phyloP scores from a whole-genome alignment of 2,888 invertebrate genomes.

The Ferdinandea cuprea region DNA sequence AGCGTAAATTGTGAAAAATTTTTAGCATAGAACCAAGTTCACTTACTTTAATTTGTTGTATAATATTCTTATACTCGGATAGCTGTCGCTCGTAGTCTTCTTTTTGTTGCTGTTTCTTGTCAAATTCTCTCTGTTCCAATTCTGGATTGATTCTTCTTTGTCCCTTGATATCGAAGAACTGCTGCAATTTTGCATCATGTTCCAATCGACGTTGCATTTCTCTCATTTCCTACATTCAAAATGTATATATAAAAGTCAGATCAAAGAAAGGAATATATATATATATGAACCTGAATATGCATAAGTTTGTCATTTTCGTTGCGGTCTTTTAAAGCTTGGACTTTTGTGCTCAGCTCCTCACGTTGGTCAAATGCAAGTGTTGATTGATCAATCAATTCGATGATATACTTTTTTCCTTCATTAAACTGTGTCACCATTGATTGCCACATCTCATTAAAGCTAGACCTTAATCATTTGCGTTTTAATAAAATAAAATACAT shows the following conservation, averaged over 20 bases:
- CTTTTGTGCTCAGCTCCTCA: slow-evolving; percentile 91
- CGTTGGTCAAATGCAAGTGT: slow-evolving; percentile 95
- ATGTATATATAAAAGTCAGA: background rate
- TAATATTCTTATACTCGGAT: slow-evolving; percentile 89
- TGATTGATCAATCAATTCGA: slow-evolving; percentile 94
- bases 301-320: slow-evolving; percentile 88
- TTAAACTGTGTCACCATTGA: slow-evolving; percentile 89
- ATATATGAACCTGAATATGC: slow-evolving; percentile 84
- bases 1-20: background rate
- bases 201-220: slow-evolving; percentile 93
- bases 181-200: slow-evolving; percentile 92
- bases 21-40: background rate
- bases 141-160: slow-evolving; percentile 90
- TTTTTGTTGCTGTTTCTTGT: slow-evolving; percentile 87
- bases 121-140: slow-evolving; percentile 89
- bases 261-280: background rate
- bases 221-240: slow-evolving; percentile 92
- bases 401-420: slow-evolving; percentile 91
- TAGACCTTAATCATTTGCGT: slow-evolving; percentile 84
- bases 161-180: slow-evolving; percentile 93
- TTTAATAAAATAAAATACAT: background rate
- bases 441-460: slow-evolving; percentile 92
- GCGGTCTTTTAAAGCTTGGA: slow-evolving; percentile 90
- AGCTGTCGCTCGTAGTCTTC: slow-evolving; percentile 89
- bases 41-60: slow-evolving; percentile 88